A percentile compares a stretch with the other conserved stretches of the same genome.
These are phyloP conservation scores for Acrobeloides nanus DNA, from an alignment of 2,888 invertebrate species.

Conservation along the genomic window DNA sequence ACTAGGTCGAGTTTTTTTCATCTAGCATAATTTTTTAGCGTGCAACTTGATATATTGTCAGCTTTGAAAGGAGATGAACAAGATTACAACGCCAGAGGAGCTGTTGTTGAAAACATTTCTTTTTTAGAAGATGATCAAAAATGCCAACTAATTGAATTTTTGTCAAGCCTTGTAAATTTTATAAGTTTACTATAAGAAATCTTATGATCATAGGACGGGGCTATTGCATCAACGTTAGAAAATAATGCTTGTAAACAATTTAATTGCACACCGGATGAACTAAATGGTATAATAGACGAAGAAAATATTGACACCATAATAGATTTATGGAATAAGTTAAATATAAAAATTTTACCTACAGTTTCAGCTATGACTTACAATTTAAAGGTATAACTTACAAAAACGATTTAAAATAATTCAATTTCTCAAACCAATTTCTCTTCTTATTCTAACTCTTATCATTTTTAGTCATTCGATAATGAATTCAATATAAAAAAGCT, in stretches of 20 bases:
- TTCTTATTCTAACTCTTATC: too few species aligned
- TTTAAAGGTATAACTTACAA: too few species aligned
- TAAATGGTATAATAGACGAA: constrained; percentile 3
- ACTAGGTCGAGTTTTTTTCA: too few species aligned
- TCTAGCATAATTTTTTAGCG: too few species aligned
- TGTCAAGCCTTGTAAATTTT: constrained; percentile 1
- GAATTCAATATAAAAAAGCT: too few species aligned
- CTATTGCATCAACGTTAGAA: constrained; percentile 18
- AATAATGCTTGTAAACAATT: constrained; percentile 23
- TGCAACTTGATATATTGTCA: constrained; percentile 13
- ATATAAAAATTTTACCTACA: too few species aligned
- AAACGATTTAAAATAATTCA: too few species aligned
- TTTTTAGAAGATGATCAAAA: constrained; percentile 5
- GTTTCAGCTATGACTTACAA: too few species aligned
- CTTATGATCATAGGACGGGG: constrained; percentile 10
- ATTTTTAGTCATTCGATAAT: too few species aligned
- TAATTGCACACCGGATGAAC: constrained; percentile 14
- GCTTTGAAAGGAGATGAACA: constrained; percentile 14
- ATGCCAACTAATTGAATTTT: constrained; percentile 15
- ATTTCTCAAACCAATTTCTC: too few species aligned
- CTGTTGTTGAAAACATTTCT: constrained; percentile 9
- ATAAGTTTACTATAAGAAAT: background rate
- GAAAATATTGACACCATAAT: constrained; percentile 1
- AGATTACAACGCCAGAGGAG: constrained; percentile 2
- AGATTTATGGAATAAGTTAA: constrained; percentile 17